Conservation (phyloP, 2,113 vertebrate genomes). For the Nyctibius bracteatus region DNA sequence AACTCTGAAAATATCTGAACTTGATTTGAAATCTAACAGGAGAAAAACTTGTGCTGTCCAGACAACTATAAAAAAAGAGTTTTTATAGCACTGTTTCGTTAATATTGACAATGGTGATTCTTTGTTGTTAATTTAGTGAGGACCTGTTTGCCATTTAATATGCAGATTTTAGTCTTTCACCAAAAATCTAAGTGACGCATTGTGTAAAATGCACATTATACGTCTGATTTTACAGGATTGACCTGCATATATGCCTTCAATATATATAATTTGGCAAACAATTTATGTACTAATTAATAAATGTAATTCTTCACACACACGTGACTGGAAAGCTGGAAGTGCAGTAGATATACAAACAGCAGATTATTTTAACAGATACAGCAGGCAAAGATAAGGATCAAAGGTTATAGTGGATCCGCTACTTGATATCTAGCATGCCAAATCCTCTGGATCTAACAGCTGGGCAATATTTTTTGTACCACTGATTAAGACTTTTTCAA, state of each 20-base stretch:
- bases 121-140: not conserved
- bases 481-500: not conserved
- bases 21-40: not conserved
- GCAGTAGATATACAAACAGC: not conserved
- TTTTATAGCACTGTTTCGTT: not conserved
- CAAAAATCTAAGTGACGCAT: not conserved
- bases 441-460: not conserved
- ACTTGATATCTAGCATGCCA: not conserved
- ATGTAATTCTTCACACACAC: not conserved
- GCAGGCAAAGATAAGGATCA: not conserved
- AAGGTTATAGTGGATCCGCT: not conserved
- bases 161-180: not conserved
- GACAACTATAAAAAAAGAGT: not conserved
- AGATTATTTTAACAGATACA: not conserved
- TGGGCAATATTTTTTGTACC: not conserved
- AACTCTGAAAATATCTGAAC: not conserved
- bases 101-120: not conserved
- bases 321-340: not conserved
- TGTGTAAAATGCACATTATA: not conserved
- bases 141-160: not conserved
- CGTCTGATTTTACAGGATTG: not conserved
- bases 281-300: not conserved
- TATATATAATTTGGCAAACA: not conserved
- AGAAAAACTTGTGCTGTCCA: not conserved
- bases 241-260: not conserved